Conservation (phyloP, 2,888 invertebrate genomes). For the Himalopsyche kuldschensis region DNA sequence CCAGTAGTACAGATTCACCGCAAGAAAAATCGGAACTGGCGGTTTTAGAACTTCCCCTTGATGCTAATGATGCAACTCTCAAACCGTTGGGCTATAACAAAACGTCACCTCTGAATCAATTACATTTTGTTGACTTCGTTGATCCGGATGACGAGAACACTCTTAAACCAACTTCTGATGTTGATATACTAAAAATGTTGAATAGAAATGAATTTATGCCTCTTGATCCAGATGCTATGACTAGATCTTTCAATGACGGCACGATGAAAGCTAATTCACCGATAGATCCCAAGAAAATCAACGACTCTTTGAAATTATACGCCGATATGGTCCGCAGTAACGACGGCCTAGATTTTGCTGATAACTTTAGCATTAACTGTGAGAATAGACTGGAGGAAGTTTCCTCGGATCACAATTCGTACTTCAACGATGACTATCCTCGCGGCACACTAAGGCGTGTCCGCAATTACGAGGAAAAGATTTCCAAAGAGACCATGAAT, state of each 20-base stretch:
- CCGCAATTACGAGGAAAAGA: slow-evolving; percentile 38
- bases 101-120: slow-evolving; percentile 24
- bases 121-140: slow-evolving; percentile 17
- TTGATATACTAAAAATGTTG: slow-evolving; percentile 36
- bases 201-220: slow-evolving; percentile 39
- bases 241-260: slow-evolving; percentile 45
- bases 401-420: slow-evolving; percentile 16
- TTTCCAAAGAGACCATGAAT: slow-evolving; percentile 23
- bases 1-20: slow-evolving; percentile 23
- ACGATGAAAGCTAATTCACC: slow-evolving; percentile 52
- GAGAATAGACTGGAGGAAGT: slow-evolving; percentile 41
- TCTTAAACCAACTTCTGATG: slow-evolving; percentile 31
- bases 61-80: slow-evolving; percentile 25
- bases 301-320: slow-evolving; percentile 52
- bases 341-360: slow-evolving; percentile 43
- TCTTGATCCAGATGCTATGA: slow-evolving; percentile 45
- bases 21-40: slow-evolving; percentile 25
- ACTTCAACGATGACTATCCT: slow-evolving; percentile 35
- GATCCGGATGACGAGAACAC: slow-evolving; percentile 36
- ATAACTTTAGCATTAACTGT: slow-evolving; percentile 37
- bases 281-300: slow-evolving; percentile 53
- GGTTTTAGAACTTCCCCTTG: slow-evolving; percentile 14
- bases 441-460: slow-evolving; percentile 35
- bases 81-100: slow-evolving; percentile 26
- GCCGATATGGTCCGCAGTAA: slow-evolving; percentile 50